Evolutionary conservation across 2,888 invertebrate species (phyloP).

Genomic region (Lypha dubia): DNA sequence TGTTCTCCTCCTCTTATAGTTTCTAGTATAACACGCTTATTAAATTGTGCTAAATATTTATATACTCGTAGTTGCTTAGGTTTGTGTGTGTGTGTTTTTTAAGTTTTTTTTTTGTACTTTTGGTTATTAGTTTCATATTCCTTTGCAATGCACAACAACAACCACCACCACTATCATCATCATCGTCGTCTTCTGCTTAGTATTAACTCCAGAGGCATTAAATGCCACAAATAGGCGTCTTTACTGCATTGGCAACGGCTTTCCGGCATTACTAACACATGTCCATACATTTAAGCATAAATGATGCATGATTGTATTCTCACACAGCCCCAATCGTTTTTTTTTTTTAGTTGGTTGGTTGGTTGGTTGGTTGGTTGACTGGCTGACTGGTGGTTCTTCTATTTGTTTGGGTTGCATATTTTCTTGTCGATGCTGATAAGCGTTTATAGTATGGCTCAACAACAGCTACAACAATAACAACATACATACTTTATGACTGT

Average conservation of each 20-base stretch:
- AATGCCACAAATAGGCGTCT: slow-evolving; percentile 73
- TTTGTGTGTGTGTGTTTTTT: too few species aligned
- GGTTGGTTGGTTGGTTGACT: slow-evolving; percentile 3
- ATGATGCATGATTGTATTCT: slow-evolving; percentile 66
- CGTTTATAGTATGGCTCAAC: slow-evolving; percentile 50
- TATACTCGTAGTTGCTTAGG: slow-evolving; percentile 1
- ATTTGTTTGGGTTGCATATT: slow-evolving; percentile 45
- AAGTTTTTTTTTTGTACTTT: background rate
- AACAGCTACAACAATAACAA: slow-evolving; percentile 35
- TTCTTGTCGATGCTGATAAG: slow-evolving; percentile 66
- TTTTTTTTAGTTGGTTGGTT: slow-evolving; percentile 11
- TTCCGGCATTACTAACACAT: slow-evolving; percentile 71
- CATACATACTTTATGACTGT: slow-evolving; percentile 72
- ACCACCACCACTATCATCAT: slow-evolving; percentile 12
- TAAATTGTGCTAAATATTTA: slow-evolving; percentile 59
- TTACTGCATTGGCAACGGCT: slow-evolving; percentile 70
- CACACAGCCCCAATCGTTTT: slow-evolving; percentile 57
- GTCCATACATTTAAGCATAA: slow-evolving; percentile 70
- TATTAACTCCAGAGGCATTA: slow-evolving; percentile 69
- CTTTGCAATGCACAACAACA: slow-evolving; percentile 2
- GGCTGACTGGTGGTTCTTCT: slow-evolving; percentile 29
- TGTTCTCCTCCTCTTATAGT: slow-evolving; percentile 58
- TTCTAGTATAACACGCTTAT: slow-evolving; percentile 67
- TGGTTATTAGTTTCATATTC: slow-evolving; percentile 14
- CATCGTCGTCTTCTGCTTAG: slow-evolving; percentile 48